Conservation (phyloP, 1,140 invertebrate genomes). For the Lepidurus couesii region DNA sequence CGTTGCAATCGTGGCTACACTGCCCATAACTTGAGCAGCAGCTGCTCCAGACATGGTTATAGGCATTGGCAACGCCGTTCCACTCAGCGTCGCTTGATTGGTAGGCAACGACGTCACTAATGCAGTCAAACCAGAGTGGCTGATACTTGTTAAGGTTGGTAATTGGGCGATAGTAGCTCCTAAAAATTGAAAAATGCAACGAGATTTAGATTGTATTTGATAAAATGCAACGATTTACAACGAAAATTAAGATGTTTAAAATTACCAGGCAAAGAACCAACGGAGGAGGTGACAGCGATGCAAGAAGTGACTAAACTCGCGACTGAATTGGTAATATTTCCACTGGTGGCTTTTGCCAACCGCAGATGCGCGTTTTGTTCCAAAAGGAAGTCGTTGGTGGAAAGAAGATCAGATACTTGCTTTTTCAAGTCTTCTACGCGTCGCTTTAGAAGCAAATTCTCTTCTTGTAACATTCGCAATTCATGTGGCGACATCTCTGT, state of each 20-base stretch:
- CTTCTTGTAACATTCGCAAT: slow-evolving; percentile 56
- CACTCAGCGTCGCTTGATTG: slow-evolving; percentile 54
- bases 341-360: slow-evolving; percentile 55
- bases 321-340: slow-evolving; percentile 48
- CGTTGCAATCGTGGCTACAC: slow-evolving; percentile 50
- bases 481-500: slow-evolving; percentile 22
- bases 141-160: slow-evolving; percentile 2
- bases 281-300: slow-evolving; percentile 11
- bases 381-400: slow-evolving; percentile 71
- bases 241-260: not conserved
- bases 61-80: slow-evolving; percentile 58
- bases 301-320: slow-evolving; percentile 24
- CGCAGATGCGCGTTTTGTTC: slow-evolving; percentile 73
- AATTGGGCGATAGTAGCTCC: slow-evolving; percentile 28
- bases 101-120: slow-evolving; percentile 48
- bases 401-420: slow-evolving; percentile 61
- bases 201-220: not conserved
- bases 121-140: slow-evolving; percentile 49
- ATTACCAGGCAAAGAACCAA: slow-evolving; percentile 20
- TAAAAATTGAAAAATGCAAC: not conserved
- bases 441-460: slow-evolving; percentile 62
- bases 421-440: slow-evolving; percentile 61
- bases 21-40: slow-evolving; percentile 42
- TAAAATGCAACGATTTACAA: no score
- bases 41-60: slow-evolving; percentile 54